Evolutionary conservation across 2,113 vertebrate species (phyloP), one percentile per base, ranked within the genome.

Genomic region (Campylomormyrus numenius): DNA sequence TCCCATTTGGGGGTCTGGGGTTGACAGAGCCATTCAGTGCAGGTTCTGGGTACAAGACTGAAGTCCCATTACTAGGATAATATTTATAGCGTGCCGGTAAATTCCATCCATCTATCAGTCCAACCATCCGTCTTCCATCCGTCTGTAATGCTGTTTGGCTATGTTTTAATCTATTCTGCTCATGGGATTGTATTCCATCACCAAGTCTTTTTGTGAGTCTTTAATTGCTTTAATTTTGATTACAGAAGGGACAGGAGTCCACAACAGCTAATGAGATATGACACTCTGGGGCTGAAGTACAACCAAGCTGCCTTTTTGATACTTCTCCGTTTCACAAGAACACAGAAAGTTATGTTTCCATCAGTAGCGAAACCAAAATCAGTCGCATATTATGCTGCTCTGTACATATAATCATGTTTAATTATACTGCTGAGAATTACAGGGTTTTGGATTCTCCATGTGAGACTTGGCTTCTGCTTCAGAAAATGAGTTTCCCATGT

Each of bases 251-350:
- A 94, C 91, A 90, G 50, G 90, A 90, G 89, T 89, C 89, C 77
- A 56, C 88, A 31, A 90, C 93, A 92, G 89, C 93, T 94, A 96
- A 95, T 95, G 91, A 88, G 49, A 48, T 80, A 70, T 70, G 91
- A 93, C 92, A 39, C 74, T 80, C 74, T 39, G 95, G 92, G 92
- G 92, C 90, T 91, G 13, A 92, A 88, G 90, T 89, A 93, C 88
- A 92, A 48, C 92, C 89, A 46, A 10, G 88, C 21, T 93, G 90
- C 90, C 48, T 91, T 88, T 86, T 94, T 93, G 94, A 94, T 89
- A n/a, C 31, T 13, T 52, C 35, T 49, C 46, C 74, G 46, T 70
- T 88, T 74, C 56, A 50, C 62, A 53, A 27, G 50, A 53, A 39
- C 85, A 48, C 56, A 62, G 31, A 24, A 42, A 62, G 19, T 39